A percentile compares a stretch with the other conserved stretches of the same genome.
Conservation (phyloP, 2,888 invertebrate species). For the Branchellion lobata region DNA sequence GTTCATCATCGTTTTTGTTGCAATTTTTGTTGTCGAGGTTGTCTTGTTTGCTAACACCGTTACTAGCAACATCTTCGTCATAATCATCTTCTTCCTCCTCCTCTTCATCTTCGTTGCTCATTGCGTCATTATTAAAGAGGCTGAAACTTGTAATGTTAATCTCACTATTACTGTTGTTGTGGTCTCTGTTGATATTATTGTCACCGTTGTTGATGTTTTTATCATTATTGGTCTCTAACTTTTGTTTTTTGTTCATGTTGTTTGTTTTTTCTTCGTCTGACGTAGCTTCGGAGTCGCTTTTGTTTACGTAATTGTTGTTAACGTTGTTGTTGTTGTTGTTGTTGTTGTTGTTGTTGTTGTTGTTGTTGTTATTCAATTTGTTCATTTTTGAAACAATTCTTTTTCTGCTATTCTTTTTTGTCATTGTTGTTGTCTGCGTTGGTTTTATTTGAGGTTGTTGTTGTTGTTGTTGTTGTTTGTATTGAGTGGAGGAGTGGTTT, state of each 20-base stretch:
- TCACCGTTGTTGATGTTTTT: neutral
- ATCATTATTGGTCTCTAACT: neutral
- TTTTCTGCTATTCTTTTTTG: neutral
- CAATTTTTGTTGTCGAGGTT: too few species aligned
- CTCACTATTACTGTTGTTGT: too few species aligned
- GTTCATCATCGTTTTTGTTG: too few species aligned
- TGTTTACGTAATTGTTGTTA: slow-evolving; percentile 19
- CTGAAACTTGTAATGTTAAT: too few species aligned
- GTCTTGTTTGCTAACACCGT: too few species aligned
- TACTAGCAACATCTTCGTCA: too few species aligned
- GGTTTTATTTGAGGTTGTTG: slow-evolving; percentile 15
- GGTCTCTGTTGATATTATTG: neutral
- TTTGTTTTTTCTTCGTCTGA: neutral
- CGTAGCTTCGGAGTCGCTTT: neutral
- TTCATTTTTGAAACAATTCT: neutral
- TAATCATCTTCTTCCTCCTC: too few species aligned
- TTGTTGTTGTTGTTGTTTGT: slow-evolving; percentile 1
- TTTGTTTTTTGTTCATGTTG: slow-evolving; percentile 2
- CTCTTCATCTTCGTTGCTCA: too few species aligned
- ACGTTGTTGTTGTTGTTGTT: slow-evolving; percentile 21
- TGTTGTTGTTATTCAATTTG: neutral
- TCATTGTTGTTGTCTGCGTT: neutral
- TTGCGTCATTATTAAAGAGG: too few species aligned
- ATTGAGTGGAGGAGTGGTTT: too few species aligned
- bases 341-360: slow-evolving; percentile 25